Percentiles rank a stretch among this genome's conserved stretches.
Evolutionary conservation across 2,888 invertebrate genomes (phyloP).

Genomic region (Leptura quadrifasciata): DNA sequence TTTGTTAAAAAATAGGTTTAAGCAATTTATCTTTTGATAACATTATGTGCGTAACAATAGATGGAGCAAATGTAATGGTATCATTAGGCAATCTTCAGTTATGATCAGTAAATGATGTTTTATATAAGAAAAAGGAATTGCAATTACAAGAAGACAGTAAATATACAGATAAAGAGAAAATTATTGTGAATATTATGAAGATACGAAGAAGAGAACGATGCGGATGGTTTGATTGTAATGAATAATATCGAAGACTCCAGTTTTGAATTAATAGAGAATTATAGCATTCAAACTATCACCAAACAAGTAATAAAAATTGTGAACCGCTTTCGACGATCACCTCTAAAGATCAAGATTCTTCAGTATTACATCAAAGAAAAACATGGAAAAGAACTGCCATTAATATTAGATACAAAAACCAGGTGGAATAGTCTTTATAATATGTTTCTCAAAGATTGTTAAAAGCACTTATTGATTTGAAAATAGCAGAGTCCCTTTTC

Average conservation of each 20-base stretch:
- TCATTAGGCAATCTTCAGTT: slow-evolving; percentile 5
- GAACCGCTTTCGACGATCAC: neutral
- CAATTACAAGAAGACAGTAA: neutral
- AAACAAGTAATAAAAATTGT: neutral
- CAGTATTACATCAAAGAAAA: neutral
- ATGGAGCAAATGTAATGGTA: slow-evolving; percentile 3
- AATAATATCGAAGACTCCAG: neutral
- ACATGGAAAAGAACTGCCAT: slow-evolving; percentile 9
- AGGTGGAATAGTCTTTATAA: neutral
- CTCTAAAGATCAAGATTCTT: neutral
- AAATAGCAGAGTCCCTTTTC: no score
- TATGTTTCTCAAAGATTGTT: slow-evolving; percentile 5
- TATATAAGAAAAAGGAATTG: neutral
- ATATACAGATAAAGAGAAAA: neutral
- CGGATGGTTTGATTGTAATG: slow-evolving; percentile 1
- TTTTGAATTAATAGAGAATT: slow-evolving; percentile 1
- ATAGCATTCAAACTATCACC: neutral
- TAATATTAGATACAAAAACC: slow-evolving; percentile 14
- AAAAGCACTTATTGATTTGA: neutral
- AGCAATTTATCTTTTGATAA: slow-evolving; percentile 13
- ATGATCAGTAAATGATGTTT: slow-evolving; percentile 1
- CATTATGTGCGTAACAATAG: slow-evolving; percentile 11
- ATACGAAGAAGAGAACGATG: neutral
- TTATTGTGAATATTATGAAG: neutral
- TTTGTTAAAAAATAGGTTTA: neutral